These are phyloP conservation scores for Barbus barbus DNA, from an alignment of 2,113 vertebrate species.

Conservation along the genomic window DNA sequence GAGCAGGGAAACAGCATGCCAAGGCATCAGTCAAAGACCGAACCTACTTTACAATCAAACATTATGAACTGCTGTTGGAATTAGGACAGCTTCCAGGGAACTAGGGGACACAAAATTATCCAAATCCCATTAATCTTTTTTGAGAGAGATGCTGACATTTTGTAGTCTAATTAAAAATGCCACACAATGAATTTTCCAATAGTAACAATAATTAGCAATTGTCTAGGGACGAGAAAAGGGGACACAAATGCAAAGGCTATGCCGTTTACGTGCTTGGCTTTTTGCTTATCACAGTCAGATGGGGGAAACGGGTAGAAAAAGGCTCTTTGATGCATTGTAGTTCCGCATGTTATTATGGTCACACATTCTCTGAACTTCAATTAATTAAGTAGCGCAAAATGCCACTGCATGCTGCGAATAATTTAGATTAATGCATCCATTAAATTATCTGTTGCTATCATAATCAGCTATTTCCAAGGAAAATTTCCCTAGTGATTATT, in stretches of 20 bases:
- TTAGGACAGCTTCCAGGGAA: constrained; percentile 64
- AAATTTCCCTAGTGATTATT: constrained; percentile 56
- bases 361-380: constrained; percentile 66
- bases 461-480: constrained; percentile 70
- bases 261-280: constrained; percentile 39
- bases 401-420: constrained; percentile 67
- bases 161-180: constrained; percentile 77
- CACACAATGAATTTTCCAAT: constrained; percentile 69
- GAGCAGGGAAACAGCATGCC: constrained; percentile 39
- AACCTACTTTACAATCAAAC: no score
- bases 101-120: constrained; percentile 66
- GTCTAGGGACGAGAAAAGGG: constrained; percentile 58
- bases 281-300: constrained; percentile 54
- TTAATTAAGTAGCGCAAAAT: constrained; percentile 68
- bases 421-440: constrained; percentile 71
- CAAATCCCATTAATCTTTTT: constrained; percentile 79
- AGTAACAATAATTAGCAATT: constrained; percentile 72
- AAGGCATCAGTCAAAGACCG: constrained; percentile 48
- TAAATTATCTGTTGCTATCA: constrained; percentile 72
- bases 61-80: constrained; percentile 64
- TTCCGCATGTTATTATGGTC: constrained; percentile 56
- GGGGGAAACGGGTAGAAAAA: constrained; percentile 42
- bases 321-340: constrained; percentile 58
- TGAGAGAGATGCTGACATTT: constrained; percentile 73
- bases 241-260: constrained; percentile 59